Evolutionary conservation across 1,140 invertebrate genomes (phyloP).

Genomic region (Eubasilissa regina): DNA sequence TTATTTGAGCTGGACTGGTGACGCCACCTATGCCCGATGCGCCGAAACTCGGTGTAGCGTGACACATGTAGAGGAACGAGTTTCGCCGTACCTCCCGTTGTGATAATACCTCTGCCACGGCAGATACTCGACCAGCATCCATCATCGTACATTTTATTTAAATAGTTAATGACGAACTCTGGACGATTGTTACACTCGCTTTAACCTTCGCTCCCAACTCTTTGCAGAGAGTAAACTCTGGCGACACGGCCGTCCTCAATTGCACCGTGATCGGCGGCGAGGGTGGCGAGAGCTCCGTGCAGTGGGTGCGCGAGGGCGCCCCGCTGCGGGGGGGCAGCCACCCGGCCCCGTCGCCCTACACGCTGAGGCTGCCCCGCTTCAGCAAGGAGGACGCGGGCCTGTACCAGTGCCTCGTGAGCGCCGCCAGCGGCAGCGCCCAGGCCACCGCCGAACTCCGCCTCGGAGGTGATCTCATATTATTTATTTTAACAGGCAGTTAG

Average conservation of each 20-base stretch:
- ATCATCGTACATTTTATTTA: too few species aligned
- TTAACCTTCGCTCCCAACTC: background rate
- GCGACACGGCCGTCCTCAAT: constrained; percentile 82
- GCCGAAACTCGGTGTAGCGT: too few species aligned
- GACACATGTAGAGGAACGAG: too few species aligned
- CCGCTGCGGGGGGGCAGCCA: constrained; percentile 18
- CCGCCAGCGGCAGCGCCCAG: constrained; percentile 81
- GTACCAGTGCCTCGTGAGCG: constrained; percentile 86
- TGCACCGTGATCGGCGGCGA: constrained; percentile 82
- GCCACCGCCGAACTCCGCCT: constrained; percentile 82
- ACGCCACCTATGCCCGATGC: too few species aligned
- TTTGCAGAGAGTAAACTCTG: constrained; percentile 82
- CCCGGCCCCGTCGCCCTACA: background rate
- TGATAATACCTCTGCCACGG: too few species aligned
- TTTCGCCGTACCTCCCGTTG: too few species aligned
- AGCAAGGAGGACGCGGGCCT: constrained; percentile 82
- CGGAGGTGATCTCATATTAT: too few species aligned
- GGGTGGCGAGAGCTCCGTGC: constrained; percentile 74
- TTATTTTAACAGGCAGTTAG: too few species aligned
- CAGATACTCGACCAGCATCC: too few species aligned
- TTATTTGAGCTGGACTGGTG: too few species aligned
- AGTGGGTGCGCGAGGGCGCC: constrained; percentile 80
- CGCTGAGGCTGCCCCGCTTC: constrained; percentile 75
- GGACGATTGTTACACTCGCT: too few species aligned
- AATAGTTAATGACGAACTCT: too few species aligned